These are phyloP conservation scores for Drosophila biarmipes DNA, from an alignment of 1,140 invertebrate genomes.

Conservation along the genomic window DNA sequence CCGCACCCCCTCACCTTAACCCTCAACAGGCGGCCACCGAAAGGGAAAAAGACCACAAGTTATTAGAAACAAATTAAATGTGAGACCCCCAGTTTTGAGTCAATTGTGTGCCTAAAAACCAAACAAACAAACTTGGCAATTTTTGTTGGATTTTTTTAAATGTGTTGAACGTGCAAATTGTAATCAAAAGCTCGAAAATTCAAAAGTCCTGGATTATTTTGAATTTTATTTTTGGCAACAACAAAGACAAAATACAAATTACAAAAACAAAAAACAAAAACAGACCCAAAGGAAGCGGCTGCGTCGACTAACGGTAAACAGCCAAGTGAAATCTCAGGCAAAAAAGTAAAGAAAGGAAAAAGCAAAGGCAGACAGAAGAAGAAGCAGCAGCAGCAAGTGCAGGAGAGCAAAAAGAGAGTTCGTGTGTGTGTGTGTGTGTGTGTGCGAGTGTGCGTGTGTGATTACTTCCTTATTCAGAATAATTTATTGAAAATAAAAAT, in stretches of 20 bases:
- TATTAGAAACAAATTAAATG: slow-evolving; percentile 13
- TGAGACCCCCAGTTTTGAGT: slow-evolving; percentile 39
- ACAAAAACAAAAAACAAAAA: neutral
- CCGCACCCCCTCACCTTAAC: slow-evolving; percentile 2
- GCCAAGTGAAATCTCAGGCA: slow-evolving; percentile 74
- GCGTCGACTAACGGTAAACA: slow-evolving; percentile 43
- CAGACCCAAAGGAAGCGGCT: too few relatives aligned
- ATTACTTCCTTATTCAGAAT: slow-evolving; percentile 20
- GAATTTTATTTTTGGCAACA: slow-evolving; percentile 51
- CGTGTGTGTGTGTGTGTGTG: slow-evolving; percentile 25
- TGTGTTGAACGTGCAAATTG: slow-evolving; percentile 37
- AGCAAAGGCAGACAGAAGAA: slow-evolving; percentile 35
- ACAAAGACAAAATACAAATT: slow-evolving; percentile 20
- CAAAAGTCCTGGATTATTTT: slow-evolving; percentile 84
- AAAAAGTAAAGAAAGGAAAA: slow-evolving; percentile 38
- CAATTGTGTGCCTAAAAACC: slow-evolving; percentile 58
- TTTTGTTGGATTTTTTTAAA: slow-evolving; percentile 51
- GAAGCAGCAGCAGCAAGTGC: slow-evolving; percentile 32
- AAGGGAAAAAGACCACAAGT: slow-evolving; percentile 9
- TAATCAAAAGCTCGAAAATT: slow-evolving; percentile 42
- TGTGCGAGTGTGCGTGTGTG: slow-evolving; percentile 20
- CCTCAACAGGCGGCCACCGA: slow-evolving; percentile 34
- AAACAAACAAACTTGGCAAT: slow-evolving; percentile 1
- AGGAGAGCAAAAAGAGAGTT: slow-evolving; percentile 29
- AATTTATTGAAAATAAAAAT: slow-evolving; percentile 1